Evolutionary conservation across 2,113 vertebrate genomes (phyloP).

Genomic region (Capricornis sumatraensis): DNA sequence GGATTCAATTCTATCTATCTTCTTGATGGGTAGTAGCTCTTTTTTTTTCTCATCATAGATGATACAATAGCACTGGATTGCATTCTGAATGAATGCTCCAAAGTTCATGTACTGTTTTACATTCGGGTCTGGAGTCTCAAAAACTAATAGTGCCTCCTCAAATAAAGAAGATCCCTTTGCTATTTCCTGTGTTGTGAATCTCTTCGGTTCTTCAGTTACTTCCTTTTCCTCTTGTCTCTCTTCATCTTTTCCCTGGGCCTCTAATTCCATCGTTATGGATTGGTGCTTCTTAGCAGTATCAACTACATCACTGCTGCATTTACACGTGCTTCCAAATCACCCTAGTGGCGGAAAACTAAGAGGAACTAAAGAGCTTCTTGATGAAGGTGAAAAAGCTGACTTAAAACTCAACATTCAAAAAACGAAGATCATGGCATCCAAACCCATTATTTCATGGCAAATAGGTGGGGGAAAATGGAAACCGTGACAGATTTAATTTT

Average conservation of each 20-base stretch:
- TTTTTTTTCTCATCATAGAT: background rate
- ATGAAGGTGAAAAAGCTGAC: background rate
- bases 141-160: background rate
- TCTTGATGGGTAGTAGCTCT: background rate
- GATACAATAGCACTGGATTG: background rate
- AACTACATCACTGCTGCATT: background rate
- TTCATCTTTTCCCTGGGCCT: background rate
- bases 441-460: background rate
- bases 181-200: background rate
- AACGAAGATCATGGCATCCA: background rate
- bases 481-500: background rate
- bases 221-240: background rate
- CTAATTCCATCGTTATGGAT: background rate
- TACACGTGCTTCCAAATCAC: background rate
- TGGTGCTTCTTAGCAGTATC: background rate
- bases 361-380: background rate
- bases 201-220: background rate
- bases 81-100: background rate
- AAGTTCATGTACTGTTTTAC: background rate
- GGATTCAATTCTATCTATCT: background rate
- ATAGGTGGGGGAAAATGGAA: background rate
- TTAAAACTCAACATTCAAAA: background rate
- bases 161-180: background rate
- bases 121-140: rapidly evolving
- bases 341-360: background rate